phyloP scores from a whole-genome alignment of 2,113 vertebrate genomes.

The Mobula birostris region DNA sequence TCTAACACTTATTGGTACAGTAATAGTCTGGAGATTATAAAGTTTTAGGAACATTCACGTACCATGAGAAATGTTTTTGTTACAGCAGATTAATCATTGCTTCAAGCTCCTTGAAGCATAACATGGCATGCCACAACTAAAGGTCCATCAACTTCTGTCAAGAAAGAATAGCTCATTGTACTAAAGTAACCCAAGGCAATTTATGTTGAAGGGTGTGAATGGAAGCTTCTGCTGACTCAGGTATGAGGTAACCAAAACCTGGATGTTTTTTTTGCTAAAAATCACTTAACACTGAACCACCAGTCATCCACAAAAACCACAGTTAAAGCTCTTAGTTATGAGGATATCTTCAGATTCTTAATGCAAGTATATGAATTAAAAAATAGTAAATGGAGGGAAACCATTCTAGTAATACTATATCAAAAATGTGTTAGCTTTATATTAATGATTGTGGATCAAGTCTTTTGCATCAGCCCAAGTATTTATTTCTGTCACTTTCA shows the following conservation, averaged over 20 bases:
- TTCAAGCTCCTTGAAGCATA: slow-evolving; percentile 21
- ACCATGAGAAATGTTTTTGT: slow-evolving; percentile 32
- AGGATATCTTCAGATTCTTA: slow-evolving; percentile 2
- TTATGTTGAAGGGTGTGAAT: slow-evolving; percentile 29
- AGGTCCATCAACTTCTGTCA: slow-evolving; percentile 27
- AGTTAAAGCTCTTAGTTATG: background rate
- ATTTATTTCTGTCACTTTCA: background rate
- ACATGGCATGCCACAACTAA: slow-evolving; percentile 30
- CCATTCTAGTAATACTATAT: background rate
- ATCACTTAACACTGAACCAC: slow-evolving; percentile 10
- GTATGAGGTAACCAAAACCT: slow-evolving; percentile 32
- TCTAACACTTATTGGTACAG: slow-evolving; percentile 9
- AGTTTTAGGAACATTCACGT: background rate
- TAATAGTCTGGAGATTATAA: slow-evolving; percentile 28
- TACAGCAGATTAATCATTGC: slow-evolving; percentile 34
- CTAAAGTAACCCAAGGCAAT: slow-evolving; percentile 15
- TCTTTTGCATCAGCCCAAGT: background rate
- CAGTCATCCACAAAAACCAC: slow-evolving; percentile 4
- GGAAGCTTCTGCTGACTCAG: slow-evolving; percentile 36
- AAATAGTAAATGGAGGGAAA: background rate
- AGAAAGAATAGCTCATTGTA: slow-evolving; percentile 34
- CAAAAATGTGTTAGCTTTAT: background rate
- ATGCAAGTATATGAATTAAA: background rate
- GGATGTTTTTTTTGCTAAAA: background rate
- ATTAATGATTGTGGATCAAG: background rate